Evolutionary conservation across 2,888 invertebrate genomes (phyloP).

Genomic region (Noctua comes): DNA sequence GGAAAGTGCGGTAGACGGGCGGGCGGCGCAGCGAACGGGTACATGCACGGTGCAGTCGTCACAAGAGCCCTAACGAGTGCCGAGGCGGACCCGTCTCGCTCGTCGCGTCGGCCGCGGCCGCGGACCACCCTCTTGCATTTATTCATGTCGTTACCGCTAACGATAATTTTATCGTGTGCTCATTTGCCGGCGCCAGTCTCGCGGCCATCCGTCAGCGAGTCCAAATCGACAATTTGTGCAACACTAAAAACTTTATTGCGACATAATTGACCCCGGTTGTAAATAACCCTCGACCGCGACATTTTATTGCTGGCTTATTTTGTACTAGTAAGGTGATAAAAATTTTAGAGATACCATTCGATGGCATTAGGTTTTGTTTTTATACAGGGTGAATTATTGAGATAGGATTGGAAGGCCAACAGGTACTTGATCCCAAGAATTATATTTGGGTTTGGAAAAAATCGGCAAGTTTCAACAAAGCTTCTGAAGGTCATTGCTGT

Average conservation of each 20-base stretch:
- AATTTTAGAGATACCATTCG: constrained; percentile 39
- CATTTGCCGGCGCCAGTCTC: constrained; percentile 90
- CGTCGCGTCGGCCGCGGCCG: constrained; percentile 76
- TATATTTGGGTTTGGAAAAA: not conserved
- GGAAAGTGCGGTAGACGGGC: constrained; percentile 47
- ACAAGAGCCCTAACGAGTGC: constrained; percentile 87
- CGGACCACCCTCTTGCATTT: constrained; percentile 90
- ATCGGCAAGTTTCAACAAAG: not conserved
- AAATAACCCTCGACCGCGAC: constrained; percentile 80
- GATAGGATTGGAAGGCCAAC: not conserved
- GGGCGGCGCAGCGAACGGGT: constrained; percentile 38
- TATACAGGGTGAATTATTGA: constrained; percentile 2
- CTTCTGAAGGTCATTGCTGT: not conserved
- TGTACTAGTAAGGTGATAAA: constrained; percentile 68
- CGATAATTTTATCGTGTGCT: constrained; percentile 91
- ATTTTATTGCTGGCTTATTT: constrained; percentile 79
- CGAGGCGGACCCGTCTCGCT: constrained; percentile 74
- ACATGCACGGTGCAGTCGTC: constrained; percentile 73
- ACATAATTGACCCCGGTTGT: constrained; percentile 88
- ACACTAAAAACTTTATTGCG: constrained; percentile 89
- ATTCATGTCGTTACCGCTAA: constrained; percentile 91
- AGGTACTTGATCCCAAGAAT: not conserved
- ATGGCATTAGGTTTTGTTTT: constrained; percentile 33
- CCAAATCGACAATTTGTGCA: constrained; percentile 89
- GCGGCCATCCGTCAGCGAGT: constrained; percentile 88